These are phyloP conservation scores for Geotrupes spiniger DNA, from an alignment of 2,888 invertebrate species.

Conservation along the genomic window DNA sequence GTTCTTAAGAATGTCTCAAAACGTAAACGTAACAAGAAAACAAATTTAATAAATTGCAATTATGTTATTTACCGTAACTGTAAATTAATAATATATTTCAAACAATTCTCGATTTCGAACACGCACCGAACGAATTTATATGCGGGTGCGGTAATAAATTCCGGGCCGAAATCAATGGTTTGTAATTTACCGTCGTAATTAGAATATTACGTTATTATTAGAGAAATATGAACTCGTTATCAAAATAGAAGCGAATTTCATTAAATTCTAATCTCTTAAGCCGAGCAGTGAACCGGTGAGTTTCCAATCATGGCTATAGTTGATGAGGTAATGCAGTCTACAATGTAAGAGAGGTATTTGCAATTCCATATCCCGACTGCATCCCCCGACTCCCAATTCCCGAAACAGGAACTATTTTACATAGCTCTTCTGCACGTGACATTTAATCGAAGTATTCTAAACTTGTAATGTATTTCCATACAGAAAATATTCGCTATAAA, in stretches of 20 bases:
- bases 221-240: conserved; percentile 8
- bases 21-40: too few species aligned
- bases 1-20: too few species aligned
- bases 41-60: too few species aligned
- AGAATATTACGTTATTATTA: conserved; percentile 7
- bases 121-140: too few species aligned
- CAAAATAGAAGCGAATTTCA: conserved; percentile 7
- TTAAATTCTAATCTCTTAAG: conserved; percentile 8
- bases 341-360: conserved; percentile 7
- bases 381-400: conserved; percentile 9
- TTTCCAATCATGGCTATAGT: conserved; percentile 8
- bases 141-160: conserved; percentile 3
- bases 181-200: conserved; percentile 2
- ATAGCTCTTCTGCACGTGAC: conserved; percentile 28
- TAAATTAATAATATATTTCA: too few species aligned
- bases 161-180: background rate
- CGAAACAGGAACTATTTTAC: conserved; percentile 27
- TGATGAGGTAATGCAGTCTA: conserved; percentile 8
- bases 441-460: conserved; percentile 26
- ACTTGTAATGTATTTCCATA: conserved; percentile 19
- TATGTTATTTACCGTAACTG: too few species aligned
- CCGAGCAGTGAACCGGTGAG: conserved; percentile 7
- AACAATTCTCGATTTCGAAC: too few species aligned
- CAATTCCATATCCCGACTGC: conserved; percentile 7
- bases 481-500: conserved; percentile 2